Percentiles rank a stretch among this genome's conserved stretches.
Evolutionary conservation across 2,888 invertebrate genomes (phyloP).

Genomic region (Marronus borbonicus): DNA sequence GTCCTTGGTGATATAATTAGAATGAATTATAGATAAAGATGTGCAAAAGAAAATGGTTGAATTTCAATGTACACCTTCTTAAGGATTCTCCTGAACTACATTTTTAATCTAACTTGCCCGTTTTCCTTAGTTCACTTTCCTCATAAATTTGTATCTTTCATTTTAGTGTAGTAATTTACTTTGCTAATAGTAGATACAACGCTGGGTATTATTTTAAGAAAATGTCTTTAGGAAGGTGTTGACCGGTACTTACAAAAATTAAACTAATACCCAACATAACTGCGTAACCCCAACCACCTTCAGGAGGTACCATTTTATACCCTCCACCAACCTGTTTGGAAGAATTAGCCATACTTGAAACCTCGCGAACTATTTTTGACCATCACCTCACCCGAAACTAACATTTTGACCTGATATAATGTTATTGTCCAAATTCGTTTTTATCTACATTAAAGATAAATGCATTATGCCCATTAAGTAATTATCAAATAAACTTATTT

Average conservation of each 20-base stretch:
- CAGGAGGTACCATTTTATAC: conserved; percentile 58
- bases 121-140: not conserved
- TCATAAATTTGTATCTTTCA: not conserved
- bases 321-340: not conserved
- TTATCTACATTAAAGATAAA: no score
- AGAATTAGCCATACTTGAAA: no score
- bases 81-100: not conserved
- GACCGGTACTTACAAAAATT: conserved; percentile 74
- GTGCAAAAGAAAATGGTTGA: not conserved
- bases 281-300: conserved; percentile 86
- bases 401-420: no score
- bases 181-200: not conserved
- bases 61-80: not conserved
- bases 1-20: not conserved
- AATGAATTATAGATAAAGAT: not conserved
- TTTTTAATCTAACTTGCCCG: not conserved
- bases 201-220: no score
- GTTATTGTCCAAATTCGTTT: no score
- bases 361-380: no score
- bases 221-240: no score
- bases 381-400: no score
- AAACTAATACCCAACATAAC: conserved; percentile 82
- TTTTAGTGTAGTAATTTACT: no score
- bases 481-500: no score
- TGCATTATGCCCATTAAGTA: no score